These are phyloP conservation scores for Pseudanteris insignis DNA, from an alignment of 2,888 invertebrate species.

Conservation along the genomic window DNA sequence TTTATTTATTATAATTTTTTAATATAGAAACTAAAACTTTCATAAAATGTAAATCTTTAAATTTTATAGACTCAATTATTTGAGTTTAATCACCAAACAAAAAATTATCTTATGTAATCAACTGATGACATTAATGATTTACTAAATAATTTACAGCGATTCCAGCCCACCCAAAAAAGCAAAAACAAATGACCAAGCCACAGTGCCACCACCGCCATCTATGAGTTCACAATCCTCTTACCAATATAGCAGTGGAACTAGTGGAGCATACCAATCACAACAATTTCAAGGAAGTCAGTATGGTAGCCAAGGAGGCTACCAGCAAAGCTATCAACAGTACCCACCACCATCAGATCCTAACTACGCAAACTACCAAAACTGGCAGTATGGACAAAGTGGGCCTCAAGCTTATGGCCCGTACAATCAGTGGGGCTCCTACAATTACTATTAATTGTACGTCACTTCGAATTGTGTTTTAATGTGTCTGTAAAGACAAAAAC, in stretches of 20 bases:
- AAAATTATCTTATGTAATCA: no score
- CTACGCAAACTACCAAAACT: constrained; percentile 65
- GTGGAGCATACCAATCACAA: constrained; percentile 62
- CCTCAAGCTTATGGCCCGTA: constrained; percentile 65
- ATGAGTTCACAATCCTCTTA: constrained; percentile 63
- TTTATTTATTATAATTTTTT: no score
- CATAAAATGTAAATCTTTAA: no score
- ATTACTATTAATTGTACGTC: constrained; percentile 57
- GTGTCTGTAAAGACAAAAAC: constrained; percentile 7
- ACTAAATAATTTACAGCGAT: constrained; percentile 52
- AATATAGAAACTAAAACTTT: no score
- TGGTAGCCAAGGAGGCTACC: constrained; percentile 68
- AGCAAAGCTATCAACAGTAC: constrained; percentile 67
- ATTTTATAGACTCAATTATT: no score
- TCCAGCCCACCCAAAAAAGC: constrained; percentile 61
- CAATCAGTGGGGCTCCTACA: constrained; percentile 65
- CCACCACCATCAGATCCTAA: constrained; percentile 65
- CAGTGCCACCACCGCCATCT: constrained; percentile 59
- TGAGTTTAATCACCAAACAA: no score
- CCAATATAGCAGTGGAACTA: constrained; percentile 65
- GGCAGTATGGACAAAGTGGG: constrained; percentile 64
- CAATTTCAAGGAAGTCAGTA: constrained; percentile 68
- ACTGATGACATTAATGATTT: no score
- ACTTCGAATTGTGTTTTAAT: constrained; percentile 4
- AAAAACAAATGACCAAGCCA: constrained; percentile 58